phyloP scores from a whole-genome alignment of 2,888 invertebrate species.

The Drosophila percnosoma region DNA sequence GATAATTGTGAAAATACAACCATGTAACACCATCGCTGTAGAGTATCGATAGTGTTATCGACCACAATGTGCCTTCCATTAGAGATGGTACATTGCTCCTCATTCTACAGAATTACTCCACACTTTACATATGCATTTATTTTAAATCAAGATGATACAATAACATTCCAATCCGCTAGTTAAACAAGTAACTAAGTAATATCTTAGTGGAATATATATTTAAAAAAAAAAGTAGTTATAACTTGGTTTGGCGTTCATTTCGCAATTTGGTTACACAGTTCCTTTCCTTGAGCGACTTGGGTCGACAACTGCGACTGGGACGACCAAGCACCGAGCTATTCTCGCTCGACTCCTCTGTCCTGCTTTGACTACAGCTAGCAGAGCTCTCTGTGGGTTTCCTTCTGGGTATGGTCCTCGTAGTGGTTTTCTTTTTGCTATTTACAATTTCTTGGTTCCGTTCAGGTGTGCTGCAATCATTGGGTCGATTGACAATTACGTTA shows the following conservation, averaged over 20 bases:
- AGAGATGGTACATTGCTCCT: background rate
- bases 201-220: background rate
- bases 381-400: background rate
- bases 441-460: background rate
- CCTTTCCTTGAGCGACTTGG: conserved; percentile 45
- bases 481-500: conserved; percentile 16
- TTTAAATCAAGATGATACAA: background rate
- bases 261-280: conserved; percentile 25
- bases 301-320: conserved; percentile 46
- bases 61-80: background rate
- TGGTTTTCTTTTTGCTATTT: background rate
- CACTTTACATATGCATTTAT: background rate
- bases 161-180: background rate
- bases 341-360: background rate
- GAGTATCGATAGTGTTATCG: conserved; percentile 20
- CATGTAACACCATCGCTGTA: conserved; percentile 22
- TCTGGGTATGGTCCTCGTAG: background rate
- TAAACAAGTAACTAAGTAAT: background rate
- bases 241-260: conserved; percentile 9
- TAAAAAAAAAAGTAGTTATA: background rate
- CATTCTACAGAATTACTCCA: background rate
- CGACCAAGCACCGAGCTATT: conserved; percentile 27
- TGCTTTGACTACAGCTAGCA: background rate
- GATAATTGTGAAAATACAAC: conserved; percentile 38
- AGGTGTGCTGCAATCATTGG: conserved; percentile 38